Base-by-base conservation (phyloP, 2,888 invertebrate genomes). In the Colostygia pectinataria region DNA sequence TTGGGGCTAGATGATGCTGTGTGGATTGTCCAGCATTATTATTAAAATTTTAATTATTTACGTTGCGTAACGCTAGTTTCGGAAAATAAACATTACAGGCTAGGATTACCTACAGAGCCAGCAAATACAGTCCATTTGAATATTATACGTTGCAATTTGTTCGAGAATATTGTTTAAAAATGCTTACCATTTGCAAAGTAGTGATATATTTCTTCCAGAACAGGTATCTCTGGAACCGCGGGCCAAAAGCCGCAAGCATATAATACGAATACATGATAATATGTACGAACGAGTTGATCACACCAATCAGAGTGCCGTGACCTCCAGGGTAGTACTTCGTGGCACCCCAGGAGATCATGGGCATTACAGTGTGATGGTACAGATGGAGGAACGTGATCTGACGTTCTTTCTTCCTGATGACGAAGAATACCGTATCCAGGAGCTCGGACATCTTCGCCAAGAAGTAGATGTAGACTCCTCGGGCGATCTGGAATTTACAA, bases 131-230 rank as follows among this genome's bases (percentile, higher is more conserved):
- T n/a, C n/a, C n/a, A n/a, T n/a, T n/a, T n/a, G n/a, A n/a, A n/a
- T n/a, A n/a, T n/a, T n/a, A n/a, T n/a, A n/a, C n/a, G n/a, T n/a
- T n/a, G n/a, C n/a, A n/a, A n/a, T n/a, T n/a, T n/a, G n/a, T n/a
- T n/a, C n/a, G n/a, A n/a, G n/a, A n/a, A n/a, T 23, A 15, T 6
- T 25, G 4, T 3, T 9, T 2, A 31, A 28, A 12, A 33, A 15
- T n/a, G 4, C 68, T 61, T 52, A 73, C 74, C 75, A 74, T 74
- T 62, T 74, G 75, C 73, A 98, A 87, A 15, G 94, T 94, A 18
- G 98, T 98, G 64, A 98, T 94, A 81, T 98, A 95, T 63, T 94
- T 95, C 84, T 98, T 98, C 98, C 98, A 98, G 94, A 97, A 97
- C 56, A 98, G 89, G 74, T 96, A 97, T 80, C 94, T 94, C 74